These are phyloP conservation scores for Diogma glabrata DNA, from an alignment of 2,888 invertebrate species.

Conservation along the genomic window DNA sequence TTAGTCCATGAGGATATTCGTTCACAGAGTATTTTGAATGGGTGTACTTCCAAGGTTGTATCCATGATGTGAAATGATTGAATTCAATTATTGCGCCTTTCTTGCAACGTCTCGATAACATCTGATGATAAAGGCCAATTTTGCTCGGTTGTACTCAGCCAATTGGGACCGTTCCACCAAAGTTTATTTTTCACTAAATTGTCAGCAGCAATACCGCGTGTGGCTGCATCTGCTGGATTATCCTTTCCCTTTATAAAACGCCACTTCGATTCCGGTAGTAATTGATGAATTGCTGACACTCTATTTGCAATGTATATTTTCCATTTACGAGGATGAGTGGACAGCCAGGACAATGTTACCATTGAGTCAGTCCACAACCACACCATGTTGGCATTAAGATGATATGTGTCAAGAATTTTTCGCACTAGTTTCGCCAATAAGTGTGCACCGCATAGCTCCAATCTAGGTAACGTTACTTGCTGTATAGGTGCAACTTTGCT, in stretches of 20 bases:
- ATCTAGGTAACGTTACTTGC: neutral
- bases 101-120: no score
- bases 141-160: neutral
- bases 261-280: neutral
- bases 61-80: no score
- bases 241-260: neutral
- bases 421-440: neutral
- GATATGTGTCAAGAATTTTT: no score
- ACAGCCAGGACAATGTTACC: neutral
- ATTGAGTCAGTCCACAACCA: neutral
- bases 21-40: no score
- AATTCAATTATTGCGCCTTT: no score
- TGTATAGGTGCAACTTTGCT: conserved; percentile 3
- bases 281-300: neutral
- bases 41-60: neutral
- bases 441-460: neutral
- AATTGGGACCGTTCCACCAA: no score
- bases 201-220: neutral
- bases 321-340: conserved; percentile 1
- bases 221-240: neutral
- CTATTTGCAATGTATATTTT: neutral
- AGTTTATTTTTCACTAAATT: neutral
- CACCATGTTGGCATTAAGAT: no score
- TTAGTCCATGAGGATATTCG: neutral
- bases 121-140: neutral